A percentile compares a stretch with the other conserved stretches of the same genome.
phyloP scores from a whole-genome alignment of 1,140 invertebrate species.

The Arctopsyche grandis region DNA sequence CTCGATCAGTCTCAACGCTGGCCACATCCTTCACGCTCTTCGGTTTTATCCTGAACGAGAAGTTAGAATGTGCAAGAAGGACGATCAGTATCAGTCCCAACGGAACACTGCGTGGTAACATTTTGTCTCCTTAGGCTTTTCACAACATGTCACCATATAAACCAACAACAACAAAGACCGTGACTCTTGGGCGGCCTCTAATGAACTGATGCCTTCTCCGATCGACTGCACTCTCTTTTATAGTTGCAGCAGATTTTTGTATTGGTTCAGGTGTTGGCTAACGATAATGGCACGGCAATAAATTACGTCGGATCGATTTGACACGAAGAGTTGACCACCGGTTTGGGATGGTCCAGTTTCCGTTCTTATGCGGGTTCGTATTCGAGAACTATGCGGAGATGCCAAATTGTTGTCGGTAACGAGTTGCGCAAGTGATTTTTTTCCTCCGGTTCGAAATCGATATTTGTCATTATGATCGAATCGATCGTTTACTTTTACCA shows the following conservation, averaged over 20 bases:
- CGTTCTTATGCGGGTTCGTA: slow-evolving; percentile 6
- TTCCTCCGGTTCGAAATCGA: neutral
- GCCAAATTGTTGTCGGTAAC: neutral
- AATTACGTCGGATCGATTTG: slow-evolving; percentile 50
- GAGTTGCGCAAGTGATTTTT: neutral
- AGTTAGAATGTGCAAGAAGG: neutral
- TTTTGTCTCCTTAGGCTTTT: neutral
- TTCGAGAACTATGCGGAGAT: slow-evolving; percentile 2
- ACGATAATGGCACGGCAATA: neutral
- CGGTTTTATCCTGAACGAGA: neutral
- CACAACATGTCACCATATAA: slow-evolving; percentile 19
- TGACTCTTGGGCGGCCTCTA: neutral
- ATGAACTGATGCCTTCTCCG: slow-evolving; percentile 19
- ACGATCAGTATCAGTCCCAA: neutral
- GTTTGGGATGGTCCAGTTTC: slow-evolving; percentile 17
- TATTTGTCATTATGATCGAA: neutral
- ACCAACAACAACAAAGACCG: neutral
- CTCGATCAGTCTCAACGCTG: neutral
- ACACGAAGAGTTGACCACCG: neutral
- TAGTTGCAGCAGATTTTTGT: slow-evolving; percentile 16
- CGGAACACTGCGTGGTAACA: neutral
- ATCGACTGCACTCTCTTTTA: slow-evolving; percentile 17
- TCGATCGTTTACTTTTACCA: neutral
- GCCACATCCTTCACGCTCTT: neutral
- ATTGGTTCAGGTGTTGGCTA: slow-evolving; percentile 30